Percentiles rank a stretch among this genome's conserved stretches.
Evolutionary conservation across 2,888 invertebrate species (phyloP).

Genomic region (Labia minor): DNA sequence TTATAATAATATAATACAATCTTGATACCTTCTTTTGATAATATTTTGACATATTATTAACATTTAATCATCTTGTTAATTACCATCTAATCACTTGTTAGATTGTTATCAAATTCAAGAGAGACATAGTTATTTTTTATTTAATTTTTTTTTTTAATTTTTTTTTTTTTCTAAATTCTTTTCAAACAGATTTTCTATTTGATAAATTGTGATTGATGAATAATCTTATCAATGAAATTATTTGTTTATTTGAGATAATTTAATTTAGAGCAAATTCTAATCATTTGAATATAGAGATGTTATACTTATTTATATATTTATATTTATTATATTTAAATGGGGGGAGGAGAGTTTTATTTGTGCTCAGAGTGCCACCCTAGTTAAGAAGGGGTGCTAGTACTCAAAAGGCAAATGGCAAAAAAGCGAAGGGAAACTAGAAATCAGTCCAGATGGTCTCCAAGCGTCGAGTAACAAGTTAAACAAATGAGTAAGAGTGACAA

Average conservation of each 20-base stretch:
- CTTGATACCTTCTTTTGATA: background rate
- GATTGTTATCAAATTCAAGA: background rate
- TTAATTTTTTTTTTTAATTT: background rate
- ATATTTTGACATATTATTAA: background rate
- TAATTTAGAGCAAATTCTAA: no score
- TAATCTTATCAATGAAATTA: background rate
- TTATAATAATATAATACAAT: background rate
- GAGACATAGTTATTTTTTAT: background rate
- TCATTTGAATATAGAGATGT: no score
- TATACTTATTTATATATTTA: no score
- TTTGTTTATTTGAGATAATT: background rate
- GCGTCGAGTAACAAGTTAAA: background rate
- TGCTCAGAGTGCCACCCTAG: background rate
- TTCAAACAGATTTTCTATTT: conserved; percentile 3
- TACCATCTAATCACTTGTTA: background rate
- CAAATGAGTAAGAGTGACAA: conserved; percentile 5
- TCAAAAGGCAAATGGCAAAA: background rate
- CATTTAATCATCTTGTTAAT: conserved; percentile 5
- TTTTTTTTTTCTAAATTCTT: no score
- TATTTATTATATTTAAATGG: background rate
- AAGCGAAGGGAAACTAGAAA: background rate
- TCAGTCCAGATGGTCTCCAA: background rate
- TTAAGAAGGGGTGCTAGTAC: background rate
- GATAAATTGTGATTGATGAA: conserved; percentile 5
- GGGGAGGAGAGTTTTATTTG: background rate